phyloP scores from a whole-genome alignment of 2,797 vertebrate species.

The Carapus acus region DNA sequence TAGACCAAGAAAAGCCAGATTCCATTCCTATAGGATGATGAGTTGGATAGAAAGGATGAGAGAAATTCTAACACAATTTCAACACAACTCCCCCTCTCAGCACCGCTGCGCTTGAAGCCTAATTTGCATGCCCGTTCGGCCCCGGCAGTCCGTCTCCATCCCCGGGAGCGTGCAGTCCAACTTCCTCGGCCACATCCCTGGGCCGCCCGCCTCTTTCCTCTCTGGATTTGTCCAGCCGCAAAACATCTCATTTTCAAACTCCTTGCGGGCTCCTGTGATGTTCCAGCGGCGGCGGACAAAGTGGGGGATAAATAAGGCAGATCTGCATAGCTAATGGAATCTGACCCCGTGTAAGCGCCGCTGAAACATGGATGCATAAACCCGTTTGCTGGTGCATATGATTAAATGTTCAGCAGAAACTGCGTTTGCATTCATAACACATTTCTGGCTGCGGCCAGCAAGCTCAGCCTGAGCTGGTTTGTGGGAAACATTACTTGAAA shows the following conservation, averaged over 20 bases:
- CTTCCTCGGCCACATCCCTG: slow-evolving; percentile 44
- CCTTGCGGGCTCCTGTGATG: slow-evolving; percentile 51
- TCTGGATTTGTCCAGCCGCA: slow-evolving; percentile 39
- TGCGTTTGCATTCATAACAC: no score
- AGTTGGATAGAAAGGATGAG: no score
- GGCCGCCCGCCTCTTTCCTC: slow-evolving; percentile 22
- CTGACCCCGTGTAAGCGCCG: slow-evolving; percentile 18
- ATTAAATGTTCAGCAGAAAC: not conserved
- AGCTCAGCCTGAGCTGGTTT: not conserved
- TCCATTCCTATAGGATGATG: no score
- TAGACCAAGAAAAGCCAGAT: no score
- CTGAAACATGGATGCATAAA: not conserved
- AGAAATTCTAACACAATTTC: slow-evolving; percentile 22
- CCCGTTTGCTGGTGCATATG: not conserved
- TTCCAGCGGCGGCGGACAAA: slow-evolving; percentile 26
- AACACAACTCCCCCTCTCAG: slow-evolving; percentile 6
- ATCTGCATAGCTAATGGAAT: slow-evolving; percentile 15
- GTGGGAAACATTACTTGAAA: slow-evolving; percentile 8
- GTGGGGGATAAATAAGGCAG: slow-evolving; percentile 27
- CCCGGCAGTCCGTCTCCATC: slow-evolving; percentile 27
- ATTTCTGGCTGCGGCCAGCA: not conserved
- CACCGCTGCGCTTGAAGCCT: slow-evolving; percentile 25
- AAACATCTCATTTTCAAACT: slow-evolving; percentile 48
- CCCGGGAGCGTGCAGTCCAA: slow-evolving; percentile 14
- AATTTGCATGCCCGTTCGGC: slow-evolving; percentile 37